Evolutionary conservation across 2,113 vertebrate species (phyloP), one percentile per base, ranked within the genome.

Genomic region (Ictalurus furcatus): DNA sequence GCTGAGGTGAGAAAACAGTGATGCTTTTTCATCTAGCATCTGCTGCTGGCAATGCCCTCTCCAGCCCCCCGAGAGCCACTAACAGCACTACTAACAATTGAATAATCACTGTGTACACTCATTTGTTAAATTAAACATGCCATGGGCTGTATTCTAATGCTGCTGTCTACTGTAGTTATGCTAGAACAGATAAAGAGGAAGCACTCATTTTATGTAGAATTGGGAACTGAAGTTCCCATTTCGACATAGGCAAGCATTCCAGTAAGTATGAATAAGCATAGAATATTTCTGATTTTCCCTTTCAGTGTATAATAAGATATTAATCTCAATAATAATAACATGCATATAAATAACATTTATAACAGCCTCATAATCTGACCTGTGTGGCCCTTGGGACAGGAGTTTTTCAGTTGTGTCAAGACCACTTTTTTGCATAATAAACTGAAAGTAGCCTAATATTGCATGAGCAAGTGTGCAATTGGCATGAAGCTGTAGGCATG

Each of bases 111-210:
- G 87, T 48, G 81, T 73, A 83, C 19, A 69, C n/a, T 40, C 25
- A 90, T 90, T 87, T 87, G 87, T 88, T 89, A 87, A 84, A 79
- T 84, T 83, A 91, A 92, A 92, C 84, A 90, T 84, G 73, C 74
- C 28, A 84, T 54, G 23, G 71, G 76, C 79, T 86, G 84, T 86
- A 65, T 89, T 86, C 52, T 61, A 86, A 83, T 84, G 9, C 63
- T 58, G 25, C 67, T 76, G 37, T 82, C 56, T 80, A 69, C 83
- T 28, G 73, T 37, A 69, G 87, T 78, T 79, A 67, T n/a, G 73
- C 61, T 40, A 67, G 6, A 85, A 2, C 28, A 54, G 30, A 67
- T 67, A 52, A 76, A 78, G 52, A 86, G 34, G 1, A 61, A 37
- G 3, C 19, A 63, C 8, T 48, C 44, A 48, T 48, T 48, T 48